These are phyloP conservation scores for Micrasema longulum DNA, from an alignment of 1,140 invertebrate species.

Conservation along the genomic window DNA sequence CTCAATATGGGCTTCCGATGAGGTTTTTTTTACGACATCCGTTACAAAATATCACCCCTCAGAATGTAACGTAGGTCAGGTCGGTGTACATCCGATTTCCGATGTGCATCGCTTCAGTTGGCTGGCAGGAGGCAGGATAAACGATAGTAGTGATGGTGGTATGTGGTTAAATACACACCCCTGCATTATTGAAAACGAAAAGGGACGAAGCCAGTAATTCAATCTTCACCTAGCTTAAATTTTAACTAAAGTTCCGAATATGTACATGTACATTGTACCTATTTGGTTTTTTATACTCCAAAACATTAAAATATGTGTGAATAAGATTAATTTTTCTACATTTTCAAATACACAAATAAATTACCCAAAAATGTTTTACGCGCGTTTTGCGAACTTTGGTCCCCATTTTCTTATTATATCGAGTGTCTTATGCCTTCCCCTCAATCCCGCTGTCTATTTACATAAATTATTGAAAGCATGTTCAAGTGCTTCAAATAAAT, in stretches of 20 bases:
- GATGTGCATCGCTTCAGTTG: conserved; percentile 12
- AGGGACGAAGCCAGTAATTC: not conserved
- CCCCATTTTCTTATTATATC: not conserved
- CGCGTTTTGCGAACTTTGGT: no score
- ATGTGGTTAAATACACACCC: conserved; percentile 6
- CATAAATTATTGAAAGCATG: conserved; percentile 12
- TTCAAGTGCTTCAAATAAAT: conserved; percentile 18
- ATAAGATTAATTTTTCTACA: no score
- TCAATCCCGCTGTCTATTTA: conserved; percentile 19
- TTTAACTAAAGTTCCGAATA: not conserved
- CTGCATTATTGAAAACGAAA: not conserved
- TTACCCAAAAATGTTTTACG: no score
- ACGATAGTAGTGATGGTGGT: no score
- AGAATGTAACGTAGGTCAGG: not conserved
- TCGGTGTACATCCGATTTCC: conserved; percentile 34
- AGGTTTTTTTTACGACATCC: conserved; percentile 25
- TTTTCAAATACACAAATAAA: no score
- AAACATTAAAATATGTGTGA: no score
- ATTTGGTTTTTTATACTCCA: no score
- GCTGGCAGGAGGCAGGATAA: not conserved
- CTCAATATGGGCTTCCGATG: conserved; percentile 26
- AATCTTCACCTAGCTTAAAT: not conserved
- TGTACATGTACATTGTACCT: no score
- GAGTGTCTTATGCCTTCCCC: conserved; percentile 4
- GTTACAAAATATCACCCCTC: conserved; percentile 23